Conservation (phyloP, 2,113 vertebrate species). For the Alligator mississippiensis region DNA sequence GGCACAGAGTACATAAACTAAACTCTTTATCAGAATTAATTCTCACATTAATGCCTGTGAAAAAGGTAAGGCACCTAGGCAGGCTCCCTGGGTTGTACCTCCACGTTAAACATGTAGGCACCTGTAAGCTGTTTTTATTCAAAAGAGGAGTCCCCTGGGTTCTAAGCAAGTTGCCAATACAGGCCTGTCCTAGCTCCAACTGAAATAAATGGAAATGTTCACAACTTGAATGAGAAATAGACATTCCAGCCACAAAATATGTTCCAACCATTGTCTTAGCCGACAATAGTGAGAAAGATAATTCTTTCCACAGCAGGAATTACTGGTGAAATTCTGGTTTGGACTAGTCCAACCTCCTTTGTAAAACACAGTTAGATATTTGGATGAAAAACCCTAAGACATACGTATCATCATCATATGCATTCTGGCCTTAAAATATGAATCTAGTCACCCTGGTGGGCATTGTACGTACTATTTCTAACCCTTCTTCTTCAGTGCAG, state of each 20-base stretch:
- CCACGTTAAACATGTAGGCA: background rate
- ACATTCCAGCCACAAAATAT: background rate
- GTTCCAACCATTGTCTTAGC: background rate
- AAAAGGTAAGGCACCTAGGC: background rate
- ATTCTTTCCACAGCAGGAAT: conserved; percentile 28
- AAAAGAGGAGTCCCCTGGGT: background rate
- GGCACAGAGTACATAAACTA: background rate
- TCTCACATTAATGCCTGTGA: background rate
- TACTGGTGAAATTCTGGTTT: background rate
- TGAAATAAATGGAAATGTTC: conserved; percentile 1
- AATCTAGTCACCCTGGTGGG: background rate
- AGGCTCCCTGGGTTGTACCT: background rate
- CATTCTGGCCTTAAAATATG: background rate
- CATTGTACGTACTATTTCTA: background rate
- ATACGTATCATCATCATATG: background rate
- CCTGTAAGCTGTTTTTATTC: background rate
- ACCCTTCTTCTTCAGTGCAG: background rate
- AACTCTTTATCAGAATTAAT: background rate
- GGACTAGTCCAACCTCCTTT: background rate
- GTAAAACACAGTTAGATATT: background rate
- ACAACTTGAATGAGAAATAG: conserved; percentile 18
- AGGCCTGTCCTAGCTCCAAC: background rate
- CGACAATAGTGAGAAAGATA: background rate
- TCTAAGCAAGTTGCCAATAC: background rate
- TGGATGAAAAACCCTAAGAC: conserved; percentile 15